phyloP scores from a whole-genome alignment of 2,113 vertebrate species.

The Sturnus vulgaris region DNA sequence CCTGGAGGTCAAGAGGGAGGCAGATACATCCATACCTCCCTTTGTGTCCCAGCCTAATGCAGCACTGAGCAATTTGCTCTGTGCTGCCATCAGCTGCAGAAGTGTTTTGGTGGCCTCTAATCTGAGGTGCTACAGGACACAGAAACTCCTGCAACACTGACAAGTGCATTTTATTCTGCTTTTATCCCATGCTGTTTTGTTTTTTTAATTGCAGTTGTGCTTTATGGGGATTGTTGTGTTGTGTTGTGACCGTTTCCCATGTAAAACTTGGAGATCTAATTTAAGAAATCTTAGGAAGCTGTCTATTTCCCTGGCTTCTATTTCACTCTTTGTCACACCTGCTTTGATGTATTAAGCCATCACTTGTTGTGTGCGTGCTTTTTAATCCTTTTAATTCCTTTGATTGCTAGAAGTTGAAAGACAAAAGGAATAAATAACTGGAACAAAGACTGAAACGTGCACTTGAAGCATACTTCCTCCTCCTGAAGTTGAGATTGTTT shows the following conservation, averaged over 20 bases:
- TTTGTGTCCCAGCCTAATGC: accelerated
- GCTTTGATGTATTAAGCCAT: conserved; percentile 52
- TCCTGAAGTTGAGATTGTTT: not conserved
- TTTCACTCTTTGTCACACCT: not conserved
- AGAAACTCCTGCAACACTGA: not conserved
- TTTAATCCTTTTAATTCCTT: conserved; percentile 65
- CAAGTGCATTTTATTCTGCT: not conserved
- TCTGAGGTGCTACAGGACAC: not conserved
- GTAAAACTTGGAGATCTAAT: not conserved
- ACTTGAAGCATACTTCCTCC: not conserved
- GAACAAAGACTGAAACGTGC: not conserved
- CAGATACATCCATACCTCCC: not conserved
- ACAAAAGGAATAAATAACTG: conserved; percentile 50
- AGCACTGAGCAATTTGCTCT: not conserved
- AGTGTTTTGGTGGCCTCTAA: not conserved
- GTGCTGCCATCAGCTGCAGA: not conserved
- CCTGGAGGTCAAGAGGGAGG: not conserved
- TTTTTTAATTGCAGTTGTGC: not conserved
- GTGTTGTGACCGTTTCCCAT: not conserved
- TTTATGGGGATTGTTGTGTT: accelerated
- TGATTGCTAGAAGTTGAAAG: conserved; percentile 42
- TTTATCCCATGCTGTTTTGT: not conserved
- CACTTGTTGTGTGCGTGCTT: conserved; percentile 5
- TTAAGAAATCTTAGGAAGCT: not conserved
- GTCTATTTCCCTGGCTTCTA: not conserved